Conservation (phyloP, 2,797 vertebrate species). For the Onychomys arenicola region DNA sequence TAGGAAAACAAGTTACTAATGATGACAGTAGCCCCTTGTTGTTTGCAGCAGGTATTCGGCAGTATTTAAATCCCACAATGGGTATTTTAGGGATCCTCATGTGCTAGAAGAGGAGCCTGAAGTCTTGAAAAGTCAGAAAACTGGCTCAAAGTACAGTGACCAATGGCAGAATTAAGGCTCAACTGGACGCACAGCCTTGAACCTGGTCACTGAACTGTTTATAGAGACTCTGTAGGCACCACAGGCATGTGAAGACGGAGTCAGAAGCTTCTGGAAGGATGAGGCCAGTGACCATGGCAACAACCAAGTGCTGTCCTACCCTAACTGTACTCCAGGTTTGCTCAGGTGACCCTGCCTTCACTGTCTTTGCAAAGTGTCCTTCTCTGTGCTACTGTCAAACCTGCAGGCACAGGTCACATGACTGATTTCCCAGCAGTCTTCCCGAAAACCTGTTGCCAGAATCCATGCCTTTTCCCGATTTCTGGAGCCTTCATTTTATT, state of each 20-base stretch:
- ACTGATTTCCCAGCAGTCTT: not conserved
- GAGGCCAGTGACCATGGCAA: fast-evolving
- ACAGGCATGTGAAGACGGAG: not conserved
- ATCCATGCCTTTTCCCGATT: not conserved
- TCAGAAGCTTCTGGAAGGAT: not conserved
- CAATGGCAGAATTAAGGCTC: not conserved
- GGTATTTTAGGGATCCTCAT: not conserved
- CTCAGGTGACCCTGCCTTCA: not conserved
- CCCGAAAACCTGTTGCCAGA: not conserved
- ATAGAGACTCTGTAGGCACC: not conserved
- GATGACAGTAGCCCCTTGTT: not conserved
- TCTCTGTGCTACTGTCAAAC: not conserved
- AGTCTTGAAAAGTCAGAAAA: not conserved
- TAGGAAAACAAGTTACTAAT: not conserved
- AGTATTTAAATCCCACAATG: not conserved
- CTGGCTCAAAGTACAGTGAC: not conserved
- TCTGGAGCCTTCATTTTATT: not conserved
- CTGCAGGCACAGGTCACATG: not conserved
- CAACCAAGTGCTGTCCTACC: not conserved
- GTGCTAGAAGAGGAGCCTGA: not conserved
- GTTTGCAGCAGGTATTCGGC: not conserved
- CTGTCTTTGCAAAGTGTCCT: not conserved
- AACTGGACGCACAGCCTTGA: not conserved
- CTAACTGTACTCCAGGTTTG: not conserved
- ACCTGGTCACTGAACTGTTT: not conserved